Evolutionary conservation across 2,797 vertebrate genomes (phyloP).

Genomic region (Darevskia nairensis): DNA sequence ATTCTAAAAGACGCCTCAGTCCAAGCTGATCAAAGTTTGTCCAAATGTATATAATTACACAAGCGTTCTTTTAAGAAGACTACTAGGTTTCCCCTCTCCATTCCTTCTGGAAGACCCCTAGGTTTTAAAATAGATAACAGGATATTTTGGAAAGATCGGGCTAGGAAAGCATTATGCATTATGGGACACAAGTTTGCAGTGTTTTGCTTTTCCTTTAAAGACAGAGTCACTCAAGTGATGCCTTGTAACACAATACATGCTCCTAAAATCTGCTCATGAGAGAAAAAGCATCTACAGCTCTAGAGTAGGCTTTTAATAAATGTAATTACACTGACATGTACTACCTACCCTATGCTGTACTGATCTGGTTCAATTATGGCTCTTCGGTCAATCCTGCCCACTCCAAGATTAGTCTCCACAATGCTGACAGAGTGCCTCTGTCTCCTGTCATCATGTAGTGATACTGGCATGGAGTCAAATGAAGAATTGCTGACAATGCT

Average conservation of each 20-base stretch:
- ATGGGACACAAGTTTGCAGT: background rate
- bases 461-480: conserved; percentile 88
- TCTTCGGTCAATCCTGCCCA: conserved; percentile 89
- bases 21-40: too few species aligned
- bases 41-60: too few species aligned
- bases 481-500: conserved; percentile 98
- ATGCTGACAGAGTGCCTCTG: conserved; percentile 91
- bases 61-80: too few species aligned
- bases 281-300: conserved; percentile 3
- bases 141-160: too few species aligned
- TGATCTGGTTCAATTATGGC: conserved; percentile 91
- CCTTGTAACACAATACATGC: background rate
- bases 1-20: too few species aligned
- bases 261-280: background rate
- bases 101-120: too few species aligned
- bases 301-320: background rate
- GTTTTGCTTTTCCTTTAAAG: background rate
- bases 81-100: too few species aligned
- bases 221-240: background rate
- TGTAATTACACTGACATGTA: conserved; percentile 35
- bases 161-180: background rate
- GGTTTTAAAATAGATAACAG: too few species aligned
- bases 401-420: conserved; percentile 85
- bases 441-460: conserved; percentile 89
- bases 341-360: conserved; percentile 92